These are phyloP conservation scores for Gadopsis marmoratus DNA, from an alignment of 2,797 vertebrate species.

Conservation along the genomic window DNA sequence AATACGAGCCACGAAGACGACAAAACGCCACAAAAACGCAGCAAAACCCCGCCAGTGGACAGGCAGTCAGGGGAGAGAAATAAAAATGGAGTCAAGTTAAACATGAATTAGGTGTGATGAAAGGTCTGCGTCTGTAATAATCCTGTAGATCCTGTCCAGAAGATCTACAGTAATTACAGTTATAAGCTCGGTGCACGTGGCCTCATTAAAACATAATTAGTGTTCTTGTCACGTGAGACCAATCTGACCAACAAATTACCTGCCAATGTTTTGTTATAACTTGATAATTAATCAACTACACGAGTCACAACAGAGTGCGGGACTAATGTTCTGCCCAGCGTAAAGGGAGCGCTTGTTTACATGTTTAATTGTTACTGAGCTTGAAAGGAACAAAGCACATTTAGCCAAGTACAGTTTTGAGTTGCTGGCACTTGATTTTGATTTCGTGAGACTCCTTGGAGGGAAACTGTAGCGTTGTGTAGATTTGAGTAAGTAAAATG, in stretches of 20 bases:
- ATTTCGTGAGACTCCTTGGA: neutral
- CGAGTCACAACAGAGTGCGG: neutral
- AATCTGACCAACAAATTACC: neutral
- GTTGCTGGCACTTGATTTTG: neutral
- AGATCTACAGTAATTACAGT: neutral
- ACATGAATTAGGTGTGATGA: neutral
- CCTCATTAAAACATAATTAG: conserved; percentile 11
- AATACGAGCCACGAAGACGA: neutral
- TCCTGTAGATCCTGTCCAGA: neutral
- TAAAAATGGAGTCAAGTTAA: neutral
- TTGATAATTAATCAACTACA: neutral
- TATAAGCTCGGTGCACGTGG: neutral
- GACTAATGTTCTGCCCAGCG: neutral
- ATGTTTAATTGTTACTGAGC: neutral
- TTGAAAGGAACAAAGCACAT: neutral
- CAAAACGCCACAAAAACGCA: neutral
- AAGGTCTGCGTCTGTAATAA: neutral
- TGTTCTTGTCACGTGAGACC: neutral
- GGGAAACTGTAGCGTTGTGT: neutral
- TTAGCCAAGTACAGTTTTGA: neutral
- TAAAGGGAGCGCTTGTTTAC: neutral
- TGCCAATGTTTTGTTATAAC: neutral
- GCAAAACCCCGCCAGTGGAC: neutral
- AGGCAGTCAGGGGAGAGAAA: neutral
- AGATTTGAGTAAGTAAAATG: neutral